phyloP scores from a whole-genome alignment of 2,113 vertebrate genomes.

The Pedionomus torquatus region DNA sequence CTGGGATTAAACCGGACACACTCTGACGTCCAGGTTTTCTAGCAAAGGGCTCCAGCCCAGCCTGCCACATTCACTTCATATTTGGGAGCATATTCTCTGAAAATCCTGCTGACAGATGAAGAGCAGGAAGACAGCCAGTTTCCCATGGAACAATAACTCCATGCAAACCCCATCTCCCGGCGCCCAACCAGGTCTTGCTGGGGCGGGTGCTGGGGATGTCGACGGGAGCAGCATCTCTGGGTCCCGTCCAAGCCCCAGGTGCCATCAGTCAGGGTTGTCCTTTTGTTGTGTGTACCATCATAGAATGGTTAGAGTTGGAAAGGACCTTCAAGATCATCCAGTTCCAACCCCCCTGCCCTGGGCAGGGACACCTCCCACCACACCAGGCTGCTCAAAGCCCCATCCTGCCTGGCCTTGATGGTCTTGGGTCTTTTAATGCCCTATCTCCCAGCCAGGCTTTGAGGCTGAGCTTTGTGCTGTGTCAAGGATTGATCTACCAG shows the following conservation, averaged over 20 bases:
- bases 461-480: background rate
- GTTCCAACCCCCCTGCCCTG: too few relatives aligned
- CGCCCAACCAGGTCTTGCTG: slow-evolving; percentile 30
- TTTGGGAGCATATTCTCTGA: slow-evolving; percentile 70
- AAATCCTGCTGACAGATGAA: slow-evolving; percentile 79
- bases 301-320: too few relatives aligned
- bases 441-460: background rate
- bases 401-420: too few relatives aligned
- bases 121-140: slow-evolving; percentile 76
- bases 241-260: background rate
- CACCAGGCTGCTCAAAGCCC: too few relatives aligned
- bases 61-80: slow-evolving; percentile 75
- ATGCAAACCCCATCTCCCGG: slow-evolving; percentile 45
- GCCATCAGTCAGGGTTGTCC: background rate
- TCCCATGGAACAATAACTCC: slow-evolving; percentile 75
- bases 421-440: background rate
- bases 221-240: background rate
- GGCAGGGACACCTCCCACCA: too few relatives aligned
- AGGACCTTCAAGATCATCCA: too few relatives aligned
- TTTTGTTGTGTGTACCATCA: background rate
- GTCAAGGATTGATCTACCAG: background rate
- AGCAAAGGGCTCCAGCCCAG: slow-evolving; percentile 59
- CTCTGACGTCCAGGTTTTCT: slow-evolving; percentile 64
- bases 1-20: slow-evolving; percentile 63
- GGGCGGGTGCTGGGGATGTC: background rate